A percentile compares a stretch with the other conserved stretches of the same genome.
Evolutionary conservation across 2,888 invertebrate species (phyloP).

Genomic region (Cotesia congregata): DNA sequence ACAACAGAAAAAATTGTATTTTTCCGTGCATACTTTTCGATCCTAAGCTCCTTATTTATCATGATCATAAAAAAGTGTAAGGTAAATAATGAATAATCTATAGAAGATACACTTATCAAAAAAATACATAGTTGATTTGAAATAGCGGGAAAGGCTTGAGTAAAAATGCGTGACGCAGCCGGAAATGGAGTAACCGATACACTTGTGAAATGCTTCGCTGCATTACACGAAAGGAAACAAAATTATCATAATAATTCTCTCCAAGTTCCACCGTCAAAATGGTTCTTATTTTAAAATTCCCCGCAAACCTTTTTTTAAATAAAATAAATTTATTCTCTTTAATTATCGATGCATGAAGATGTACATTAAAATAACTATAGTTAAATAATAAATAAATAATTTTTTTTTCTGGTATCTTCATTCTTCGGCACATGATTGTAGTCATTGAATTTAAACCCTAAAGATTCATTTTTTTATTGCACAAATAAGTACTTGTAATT

Average conservation of each 20-base stretch:
- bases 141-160: constrained; percentile 36
- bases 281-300: constrained; percentile 12
- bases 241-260: constrained; percentile 33
- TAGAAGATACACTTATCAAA: neutral
- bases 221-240: constrained; percentile 36
- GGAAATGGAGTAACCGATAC: constrained; percentile 39
- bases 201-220: constrained; percentile 37
- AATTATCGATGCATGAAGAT: constrained; percentile 7
- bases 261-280: neutral
- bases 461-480: neutral
- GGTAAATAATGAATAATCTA: neutral
- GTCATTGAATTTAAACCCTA: neutral
- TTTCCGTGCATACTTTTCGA: neutral
- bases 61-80: neutral
- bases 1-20: neutral
- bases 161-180: constrained; percentile 38
- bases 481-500: neutral
- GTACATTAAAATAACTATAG: neutral
- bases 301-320: neutral
- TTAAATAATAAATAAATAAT: constrained; percentile 1
- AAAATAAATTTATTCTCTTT: constrained; percentile 1
- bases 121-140: neutral
- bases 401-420: neutral
- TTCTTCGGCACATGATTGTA: neutral
- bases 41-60: no score